A percentile compares a stretch with the other conserved stretches of the same genome.
These are phyloP conservation scores for Listronotus bonariensis DNA, from an alignment of 1,140 invertebrate species.

Conservation along the genomic window DNA sequence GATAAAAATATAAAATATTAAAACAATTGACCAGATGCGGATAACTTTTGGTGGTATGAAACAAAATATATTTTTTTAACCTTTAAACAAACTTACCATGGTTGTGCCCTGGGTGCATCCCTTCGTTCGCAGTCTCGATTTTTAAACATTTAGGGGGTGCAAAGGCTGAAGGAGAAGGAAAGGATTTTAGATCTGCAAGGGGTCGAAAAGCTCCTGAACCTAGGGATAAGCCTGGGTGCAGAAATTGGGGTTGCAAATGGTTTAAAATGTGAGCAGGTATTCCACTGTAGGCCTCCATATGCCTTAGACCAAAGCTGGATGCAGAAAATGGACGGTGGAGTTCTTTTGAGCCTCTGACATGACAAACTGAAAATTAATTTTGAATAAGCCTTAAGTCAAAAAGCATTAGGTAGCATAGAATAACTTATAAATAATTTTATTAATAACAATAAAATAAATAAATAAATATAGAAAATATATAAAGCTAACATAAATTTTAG, in stretches of 20 bases:
- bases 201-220: constrained; percentile 53
- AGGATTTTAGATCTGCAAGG: constrained; percentile 57
- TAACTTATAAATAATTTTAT: no score
- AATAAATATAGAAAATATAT: no score
- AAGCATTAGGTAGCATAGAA: neutral
- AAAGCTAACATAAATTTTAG: no score
- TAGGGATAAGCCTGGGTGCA: constrained; percentile 55
- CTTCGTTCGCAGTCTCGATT: constrained; percentile 54
- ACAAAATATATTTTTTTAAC: no score
- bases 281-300: constrained; percentile 62
- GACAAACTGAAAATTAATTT: constrained; percentile 47
- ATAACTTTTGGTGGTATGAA: no score
- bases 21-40: no score
- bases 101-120: constrained; percentile 40
- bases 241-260: constrained; percentile 60
- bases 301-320: constrained; percentile 59
- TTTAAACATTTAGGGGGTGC: constrained; percentile 59
- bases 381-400: neutral
- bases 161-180: constrained; percentile 60
- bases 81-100: constrained; percentile 33
- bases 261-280: constrained; percentile 61
- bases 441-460: no score
- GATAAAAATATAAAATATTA: no score
- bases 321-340: constrained; percentile 56
- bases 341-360: constrained; percentile 53